Evolutionary conservation across 2,113 vertebrate genomes (phyloP), one percentile per base, ranked within the genome.

Genomic region (Platichthys flesus): DNA sequence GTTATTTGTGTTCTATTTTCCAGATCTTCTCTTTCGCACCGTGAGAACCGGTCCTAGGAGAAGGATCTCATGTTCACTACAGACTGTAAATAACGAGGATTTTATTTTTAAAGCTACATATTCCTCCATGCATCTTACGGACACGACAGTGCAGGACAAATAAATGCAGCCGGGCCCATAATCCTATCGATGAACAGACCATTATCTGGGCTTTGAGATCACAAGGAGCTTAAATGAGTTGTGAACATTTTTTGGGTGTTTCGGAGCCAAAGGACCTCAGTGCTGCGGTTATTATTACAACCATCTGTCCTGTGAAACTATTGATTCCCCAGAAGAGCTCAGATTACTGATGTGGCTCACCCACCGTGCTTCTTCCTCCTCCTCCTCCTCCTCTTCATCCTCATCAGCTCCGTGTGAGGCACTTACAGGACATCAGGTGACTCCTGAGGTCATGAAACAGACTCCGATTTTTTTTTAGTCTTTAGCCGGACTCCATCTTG

Each of bases 11-110:
- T 6, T 54, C 0, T 78, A 0, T 75, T 60, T 61, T 52, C 2
- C 83, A 93, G 92, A 83, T 92, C 92, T 3, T 93, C 91, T n/a
- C 91, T 93, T 18, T 79, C 90, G 67, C 92, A 93, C 75, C 86
- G 92, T 59, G 92, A 93, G 89, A 92, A 92, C 67, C 91, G 90
- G 0, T 90, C 89, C 20, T 90, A 85, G 80, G 67, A 61, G 12
- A 13, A 51, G 20, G 40, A 62, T 64, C 51, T 57, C 13, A 18
- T 62, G 63, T 59, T 24, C 57, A 74, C 56, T 58, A 15, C 58
- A 70, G 71, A 70, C 64, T 85, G 71, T 74, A 77, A 62, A 76
- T 54, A 1, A 81, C 15, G 0, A 63, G 67, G 56, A 55, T 47
- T 51, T 12, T 12, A 68, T 31, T 31, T 56, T 12, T 28, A n/a